phyloP scores from a whole-genome alignment of 2,797 vertebrate genomes.

The Micropoecilia bifurca region DNA sequence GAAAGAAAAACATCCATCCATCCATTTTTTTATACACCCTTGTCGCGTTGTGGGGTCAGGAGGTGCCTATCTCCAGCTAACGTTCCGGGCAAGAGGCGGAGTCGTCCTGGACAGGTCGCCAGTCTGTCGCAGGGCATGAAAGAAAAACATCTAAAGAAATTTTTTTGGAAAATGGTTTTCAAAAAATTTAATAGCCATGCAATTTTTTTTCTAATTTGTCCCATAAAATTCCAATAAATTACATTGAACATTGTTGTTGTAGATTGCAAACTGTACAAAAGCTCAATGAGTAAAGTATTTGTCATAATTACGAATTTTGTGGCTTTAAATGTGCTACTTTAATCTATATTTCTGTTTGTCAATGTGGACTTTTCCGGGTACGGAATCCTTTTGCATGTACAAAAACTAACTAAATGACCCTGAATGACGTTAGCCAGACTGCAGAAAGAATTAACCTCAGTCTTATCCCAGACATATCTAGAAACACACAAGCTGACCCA shows the following conservation, averaged over 20 bases:
- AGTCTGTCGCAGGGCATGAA: no score
- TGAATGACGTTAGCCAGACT: background rate
- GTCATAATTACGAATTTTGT: background rate
- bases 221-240: background rate
- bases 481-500: slow-evolving; percentile 21
- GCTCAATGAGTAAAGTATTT: background rate
- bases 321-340: background rate
- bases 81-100: no score
- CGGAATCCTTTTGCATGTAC: background rate
- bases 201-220: background rate
- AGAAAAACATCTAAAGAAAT: background rate
- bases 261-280: background rate
- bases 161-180: background rate
- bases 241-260: background rate
- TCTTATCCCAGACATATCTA: slow-evolving; percentile 32
- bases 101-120: no score
- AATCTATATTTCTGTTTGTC: background rate
- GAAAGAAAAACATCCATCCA: no score
- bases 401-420: background rate
- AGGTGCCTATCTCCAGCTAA: no score
- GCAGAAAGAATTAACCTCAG: slow-evolving; percentile 7
- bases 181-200: background rate
- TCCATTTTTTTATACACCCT: no score
- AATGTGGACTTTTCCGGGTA: background rate
- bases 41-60: no score